Evolutionary conservation across 2,797 vertebrate genomes (phyloP).

Genomic region (Spatula versicolor): DNA sequence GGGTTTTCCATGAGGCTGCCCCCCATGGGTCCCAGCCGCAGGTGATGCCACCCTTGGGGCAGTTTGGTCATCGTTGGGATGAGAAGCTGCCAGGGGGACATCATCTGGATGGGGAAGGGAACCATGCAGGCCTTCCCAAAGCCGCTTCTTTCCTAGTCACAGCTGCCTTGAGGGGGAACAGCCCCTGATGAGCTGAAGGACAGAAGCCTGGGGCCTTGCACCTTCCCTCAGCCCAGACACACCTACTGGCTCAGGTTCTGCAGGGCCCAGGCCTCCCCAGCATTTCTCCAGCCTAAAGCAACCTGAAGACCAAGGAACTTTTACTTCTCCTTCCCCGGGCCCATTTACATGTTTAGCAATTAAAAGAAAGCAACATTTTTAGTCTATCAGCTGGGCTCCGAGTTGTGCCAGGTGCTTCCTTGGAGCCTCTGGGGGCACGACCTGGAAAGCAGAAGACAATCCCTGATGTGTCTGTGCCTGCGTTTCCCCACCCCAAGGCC

Average conservation of each 20-base stretch:
- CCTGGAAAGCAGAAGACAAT: neutral
- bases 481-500: neutral
- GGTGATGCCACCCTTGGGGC: too few species aligned
- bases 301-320: accelerated
- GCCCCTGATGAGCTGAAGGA: neutral
- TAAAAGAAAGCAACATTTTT: accelerated
- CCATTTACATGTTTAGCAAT: neutral
- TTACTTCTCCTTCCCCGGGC: neutral
- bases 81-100: neutral
- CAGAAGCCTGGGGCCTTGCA: neutral
- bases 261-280: neutral
- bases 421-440: neutral
- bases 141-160: neutral
- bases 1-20: accelerated
- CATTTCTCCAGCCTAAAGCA: neutral
- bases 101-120: neutral
- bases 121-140: neutral
- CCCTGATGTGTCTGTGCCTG: neutral
- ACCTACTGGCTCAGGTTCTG: neutral
- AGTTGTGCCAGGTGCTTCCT: neutral
- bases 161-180: neutral
- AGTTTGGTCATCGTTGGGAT: neutral
- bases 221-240: neutral
- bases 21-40: accelerated
- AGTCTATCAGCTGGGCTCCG: neutral